phyloP scores from a whole-genome alignment of 2,113 vertebrate species.

The Cyanoderma ruficeps region DNA sequence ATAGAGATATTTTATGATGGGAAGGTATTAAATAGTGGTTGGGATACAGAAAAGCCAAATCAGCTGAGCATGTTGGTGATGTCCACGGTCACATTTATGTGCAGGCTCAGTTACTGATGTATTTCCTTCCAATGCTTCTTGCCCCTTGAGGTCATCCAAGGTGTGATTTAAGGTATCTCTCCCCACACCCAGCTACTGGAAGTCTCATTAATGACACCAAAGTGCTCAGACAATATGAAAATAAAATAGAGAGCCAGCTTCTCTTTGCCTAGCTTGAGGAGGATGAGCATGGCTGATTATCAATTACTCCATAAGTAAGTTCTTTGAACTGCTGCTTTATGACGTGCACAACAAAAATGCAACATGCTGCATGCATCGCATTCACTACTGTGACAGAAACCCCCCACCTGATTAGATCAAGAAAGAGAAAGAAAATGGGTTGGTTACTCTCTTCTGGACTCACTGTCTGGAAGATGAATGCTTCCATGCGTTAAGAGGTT shows the following conservation, averaged over 20 bases:
- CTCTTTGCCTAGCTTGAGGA: not conserved
- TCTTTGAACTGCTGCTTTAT: not conserved
- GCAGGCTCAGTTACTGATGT: not conserved
- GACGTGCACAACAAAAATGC: not conserved
- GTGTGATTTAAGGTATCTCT: not conserved
- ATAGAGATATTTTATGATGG: not conserved
- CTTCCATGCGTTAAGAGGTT: not conserved
- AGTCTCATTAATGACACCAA: not conserved
- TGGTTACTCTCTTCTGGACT: not conserved
- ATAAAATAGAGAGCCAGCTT: not conserved
- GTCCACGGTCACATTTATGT: not conserved
- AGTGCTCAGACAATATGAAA: not conserved
- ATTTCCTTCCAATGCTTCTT: not conserved
- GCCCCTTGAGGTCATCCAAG: not conserved
- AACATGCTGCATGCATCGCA: not conserved
- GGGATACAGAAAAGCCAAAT: not conserved
- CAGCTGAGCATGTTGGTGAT: not conserved
- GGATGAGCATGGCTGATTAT: not conserved
- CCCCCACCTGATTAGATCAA: not conserved
- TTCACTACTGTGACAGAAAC: not conserved
- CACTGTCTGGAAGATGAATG: not conserved
- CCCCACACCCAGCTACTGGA: not conserved
- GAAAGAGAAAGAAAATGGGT: not conserved
- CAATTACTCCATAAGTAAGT: not conserved
- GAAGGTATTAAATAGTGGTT: not conserved